phyloP scores from a whole-genome alignment of 2,113 vertebrate species.

The Poeciliopsis occidentalis region DNA sequence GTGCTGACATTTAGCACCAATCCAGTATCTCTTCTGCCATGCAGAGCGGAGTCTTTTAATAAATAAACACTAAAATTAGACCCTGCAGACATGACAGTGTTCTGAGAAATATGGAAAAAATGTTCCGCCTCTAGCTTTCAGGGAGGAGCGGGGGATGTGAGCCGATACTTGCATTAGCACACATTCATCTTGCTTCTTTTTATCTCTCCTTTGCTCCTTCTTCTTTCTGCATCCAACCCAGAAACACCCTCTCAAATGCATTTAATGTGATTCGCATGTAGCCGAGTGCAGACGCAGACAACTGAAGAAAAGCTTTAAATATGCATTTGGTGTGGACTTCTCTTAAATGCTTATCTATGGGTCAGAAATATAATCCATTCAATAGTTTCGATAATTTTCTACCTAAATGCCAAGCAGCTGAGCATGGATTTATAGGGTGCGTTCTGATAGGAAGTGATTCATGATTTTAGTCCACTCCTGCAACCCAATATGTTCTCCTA shows the following conservation, averaged over 20 bases:
- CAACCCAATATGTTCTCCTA: conserved; percentile 4
- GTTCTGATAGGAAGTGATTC: not conserved
- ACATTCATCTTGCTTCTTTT: conserved; percentile 62
- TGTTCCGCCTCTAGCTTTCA: conserved; percentile 36
- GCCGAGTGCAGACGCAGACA: conserved; percentile 21
- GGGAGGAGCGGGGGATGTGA: conserved; percentile 46
- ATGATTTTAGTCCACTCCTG: conserved; percentile 17
- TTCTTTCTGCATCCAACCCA: conserved; percentile 5
- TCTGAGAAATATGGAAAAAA: conserved; percentile 55
- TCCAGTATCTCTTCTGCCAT: not conserved
- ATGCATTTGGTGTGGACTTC: conserved; percentile 4
- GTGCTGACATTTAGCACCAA: conserved; percentile 7
- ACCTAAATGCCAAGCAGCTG: conserved; percentile 18
- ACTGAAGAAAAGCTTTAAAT: conserved; percentile 31
- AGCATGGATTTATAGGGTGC: not conserved
- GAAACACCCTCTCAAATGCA: conserved; percentile 23
- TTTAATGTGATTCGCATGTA: conserved; percentile 29
- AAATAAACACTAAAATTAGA: conserved; percentile 32
- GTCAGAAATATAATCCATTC: conserved; percentile 1
- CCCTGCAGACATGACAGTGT: conserved; percentile 38
- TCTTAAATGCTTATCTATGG: conserved; percentile 7
- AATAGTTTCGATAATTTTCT: conserved; percentile 1
- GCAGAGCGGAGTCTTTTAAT: conserved; percentile 17
- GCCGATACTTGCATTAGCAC: conserved; percentile 61
- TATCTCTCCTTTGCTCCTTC: conserved; percentile 25